phyloP scores from a whole-genome alignment of 2,888 invertebrate species.

The Deilephila elpenor region DNA sequence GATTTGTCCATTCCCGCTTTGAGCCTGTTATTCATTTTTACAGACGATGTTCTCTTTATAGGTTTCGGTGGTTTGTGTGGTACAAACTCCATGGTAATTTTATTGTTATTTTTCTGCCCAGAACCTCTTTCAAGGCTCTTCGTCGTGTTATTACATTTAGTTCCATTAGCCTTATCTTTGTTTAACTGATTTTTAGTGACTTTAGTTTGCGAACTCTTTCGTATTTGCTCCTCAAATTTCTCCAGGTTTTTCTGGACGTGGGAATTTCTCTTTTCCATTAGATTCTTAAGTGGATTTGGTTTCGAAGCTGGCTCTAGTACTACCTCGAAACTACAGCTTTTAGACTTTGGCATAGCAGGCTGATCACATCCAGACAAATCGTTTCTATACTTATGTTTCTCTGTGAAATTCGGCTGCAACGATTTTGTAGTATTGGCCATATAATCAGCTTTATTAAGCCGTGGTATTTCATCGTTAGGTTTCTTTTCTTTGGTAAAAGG shows the following conservation, averaged over 20 bases:
- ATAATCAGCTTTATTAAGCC: constrained; percentile 83
- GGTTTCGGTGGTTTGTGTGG: constrained; percentile 91
- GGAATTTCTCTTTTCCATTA: constrained; percentile 78
- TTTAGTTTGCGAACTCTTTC: constrained; percentile 73
- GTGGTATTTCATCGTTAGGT: constrained; percentile 84
- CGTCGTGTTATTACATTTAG: constrained; percentile 73
- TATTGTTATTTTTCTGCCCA: constrained; percentile 74
- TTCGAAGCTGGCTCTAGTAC: constrained; percentile 80
- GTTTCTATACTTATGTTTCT: constrained; percentile 75
- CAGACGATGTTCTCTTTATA: constrained; percentile 87
- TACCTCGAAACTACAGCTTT: constrained; percentile 82
- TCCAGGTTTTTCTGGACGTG: constrained; percentile 85
- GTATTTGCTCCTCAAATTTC: constrained; percentile 85
- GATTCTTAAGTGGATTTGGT: constrained; percentile 76
- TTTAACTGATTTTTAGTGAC: constrained; percentile 72
- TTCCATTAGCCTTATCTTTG: constrained; percentile 74
- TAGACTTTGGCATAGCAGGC: constrained; percentile 77
- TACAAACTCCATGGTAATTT: constrained; percentile 84
- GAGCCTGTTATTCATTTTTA: constrained; percentile 82
- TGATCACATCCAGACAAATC: constrained; percentile 77
- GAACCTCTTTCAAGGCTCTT: constrained; percentile 81
- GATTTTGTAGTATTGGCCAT: constrained; percentile 80
- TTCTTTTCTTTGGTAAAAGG: constrained; percentile 70
- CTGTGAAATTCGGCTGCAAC: constrained; percentile 71
- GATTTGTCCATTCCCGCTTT: constrained; percentile 77